Evolutionary conservation across 2,113 vertebrate genomes (phyloP).

Genomic region (Apteryx owenii): DNA sequence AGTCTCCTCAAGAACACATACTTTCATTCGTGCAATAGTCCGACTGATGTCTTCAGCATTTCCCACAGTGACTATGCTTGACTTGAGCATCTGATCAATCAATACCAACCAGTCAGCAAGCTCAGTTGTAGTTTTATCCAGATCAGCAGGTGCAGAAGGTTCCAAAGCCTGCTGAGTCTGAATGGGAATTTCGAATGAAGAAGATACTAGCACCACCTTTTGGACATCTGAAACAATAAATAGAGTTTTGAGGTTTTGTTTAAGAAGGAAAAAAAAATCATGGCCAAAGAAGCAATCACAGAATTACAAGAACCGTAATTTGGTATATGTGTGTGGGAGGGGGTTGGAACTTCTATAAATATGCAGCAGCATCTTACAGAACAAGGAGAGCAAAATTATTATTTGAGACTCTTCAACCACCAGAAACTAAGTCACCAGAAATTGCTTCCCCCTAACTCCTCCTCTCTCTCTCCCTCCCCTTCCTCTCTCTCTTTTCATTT

Average conservation of each 20-base stretch:
- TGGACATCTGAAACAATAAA: constrained; percentile 74
- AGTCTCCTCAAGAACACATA: constrained; percentile 57
- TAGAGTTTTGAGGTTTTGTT: not conserved
- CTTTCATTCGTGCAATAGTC: constrained; percentile 91
- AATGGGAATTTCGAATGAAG: constrained; percentile 77
- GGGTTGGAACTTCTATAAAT: not conserved
- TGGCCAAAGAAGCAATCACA: rapidly evolving
- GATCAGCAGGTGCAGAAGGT: constrained; percentile 85
- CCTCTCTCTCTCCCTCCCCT: not conserved
- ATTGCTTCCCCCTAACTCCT: not conserved
- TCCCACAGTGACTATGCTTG: constrained; percentile 95
- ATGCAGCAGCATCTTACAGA: not conserved
- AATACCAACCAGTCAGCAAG: constrained; percentile 93
- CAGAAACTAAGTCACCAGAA: not conserved
- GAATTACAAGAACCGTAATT: not conserved
- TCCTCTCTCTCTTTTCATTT: not conserved
- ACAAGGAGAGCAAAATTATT: not conserved
- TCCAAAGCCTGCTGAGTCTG: constrained; percentile 77
- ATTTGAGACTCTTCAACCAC: not conserved
- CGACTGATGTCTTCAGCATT: constrained; percentile 91
- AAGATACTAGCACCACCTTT: constrained; percentile 78
- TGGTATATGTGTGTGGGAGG: not conserved
- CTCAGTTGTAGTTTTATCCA: constrained; percentile 92
- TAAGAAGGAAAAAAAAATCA: not conserved
- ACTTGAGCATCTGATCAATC: constrained; percentile 97